These are phyloP conservation scores for Poliocrania exsul DNA, from an alignment of 2,797 vertebrate species.

Conservation along the genomic window DNA sequence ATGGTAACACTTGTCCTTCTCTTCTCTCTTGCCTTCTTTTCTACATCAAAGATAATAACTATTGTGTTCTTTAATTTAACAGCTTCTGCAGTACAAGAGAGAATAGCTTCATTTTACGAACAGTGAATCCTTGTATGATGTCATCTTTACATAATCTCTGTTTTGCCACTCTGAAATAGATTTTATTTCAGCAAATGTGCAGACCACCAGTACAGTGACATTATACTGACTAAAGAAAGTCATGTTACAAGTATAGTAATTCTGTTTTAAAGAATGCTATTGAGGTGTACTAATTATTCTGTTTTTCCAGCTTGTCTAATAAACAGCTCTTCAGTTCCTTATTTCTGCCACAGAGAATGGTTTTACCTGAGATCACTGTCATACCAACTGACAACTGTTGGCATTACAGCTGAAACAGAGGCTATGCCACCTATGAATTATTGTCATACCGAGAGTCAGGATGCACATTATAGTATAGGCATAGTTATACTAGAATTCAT, in stretches of 20 bases:
- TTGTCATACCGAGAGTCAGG: neutral
- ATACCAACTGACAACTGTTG: neutral
- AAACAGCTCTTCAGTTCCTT: neutral
- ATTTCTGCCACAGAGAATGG: neutral
- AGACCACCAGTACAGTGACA: neutral
- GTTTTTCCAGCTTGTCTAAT: neutral
- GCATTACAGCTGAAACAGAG: neutral
- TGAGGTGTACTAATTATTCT: neutral
- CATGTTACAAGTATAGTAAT: neutral
- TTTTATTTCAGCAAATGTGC: conserved; percentile 7
- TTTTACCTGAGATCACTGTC: neutral
- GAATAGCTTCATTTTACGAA: conserved; percentile 55
- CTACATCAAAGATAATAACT: conserved; percentile 59
- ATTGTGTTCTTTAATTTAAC: conserved; percentile 70
- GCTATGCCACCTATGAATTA: neutral
- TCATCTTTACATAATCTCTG: conserved; percentile 10
- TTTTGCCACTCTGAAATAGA: conserved; percentile 26
- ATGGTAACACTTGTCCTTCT: conserved; percentile 23
- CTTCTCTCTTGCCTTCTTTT: conserved; percentile 30
- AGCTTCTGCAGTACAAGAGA: conserved; percentile 50
- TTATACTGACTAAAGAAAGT: neutral
- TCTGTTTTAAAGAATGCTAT: neutral
- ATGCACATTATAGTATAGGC: neutral
- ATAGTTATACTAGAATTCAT: neutral
- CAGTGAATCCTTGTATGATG: conserved; percentile 32